Evolutionary conservation across 2,888 invertebrate genomes (phyloP), one percentile per base, ranked within the genome.

Genomic region (Aphelenchoides bicaudatus): DNA sequence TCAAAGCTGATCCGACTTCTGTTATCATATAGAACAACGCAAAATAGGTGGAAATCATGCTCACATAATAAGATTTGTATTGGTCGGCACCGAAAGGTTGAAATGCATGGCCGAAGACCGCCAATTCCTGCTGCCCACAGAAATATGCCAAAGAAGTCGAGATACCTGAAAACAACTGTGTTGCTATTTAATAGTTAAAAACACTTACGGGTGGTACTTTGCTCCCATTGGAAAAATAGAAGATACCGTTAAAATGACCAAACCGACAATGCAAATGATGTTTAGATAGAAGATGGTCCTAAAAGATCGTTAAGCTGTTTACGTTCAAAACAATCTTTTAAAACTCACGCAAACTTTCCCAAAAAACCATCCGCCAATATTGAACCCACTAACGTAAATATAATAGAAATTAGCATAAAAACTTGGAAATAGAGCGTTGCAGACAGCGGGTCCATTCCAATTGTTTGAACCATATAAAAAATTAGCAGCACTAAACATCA

Each of bases 1-100:
- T 90, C 49, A 92, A 83, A 55, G 90, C 84, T 67, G 90, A 90
- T 5, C 92, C 92, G 13, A 81, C 68, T 80, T 92, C 92, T 75
- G 93, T 91, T 50, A 90, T 83, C 77, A 92, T 89, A 82, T 93
- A 93, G 80, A 92, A 93, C 0, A 91, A 81, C 0, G 91, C 91
- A 82, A 93, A 93, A 82, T 90, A 93, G 61, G 85, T 86, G 16
- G 87, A 86, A 58, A 91, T 81, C 74, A 55, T 55, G n/a, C 16
- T 34, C 16, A 51, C 31, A 4, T 51, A 39, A 30, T 38, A 19
- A n/a, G 52, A 25, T 51, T 51, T 51, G 19, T 38, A 38, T 27
- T 51, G 52, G 39, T 51, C 52, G 21, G 37, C 52, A 27, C 52
- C 52, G 38, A 51, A n/a, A 43, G 23, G 43, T 43, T n/a, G 43